Evolutionary conservation across 2,888 invertebrate species (phyloP).

Genomic region (Torymus texanus): DNA sequence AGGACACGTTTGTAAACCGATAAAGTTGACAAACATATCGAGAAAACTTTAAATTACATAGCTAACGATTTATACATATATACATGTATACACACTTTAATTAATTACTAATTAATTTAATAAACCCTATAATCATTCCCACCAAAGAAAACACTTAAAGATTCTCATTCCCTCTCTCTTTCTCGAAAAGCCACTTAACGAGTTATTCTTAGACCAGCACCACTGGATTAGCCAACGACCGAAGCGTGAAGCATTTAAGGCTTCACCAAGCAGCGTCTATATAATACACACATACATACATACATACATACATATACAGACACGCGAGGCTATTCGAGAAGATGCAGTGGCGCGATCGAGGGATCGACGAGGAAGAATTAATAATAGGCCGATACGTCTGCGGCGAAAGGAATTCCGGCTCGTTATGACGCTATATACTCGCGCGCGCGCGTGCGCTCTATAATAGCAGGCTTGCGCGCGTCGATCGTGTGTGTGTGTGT

Average conservation of each 20-base stretch:
- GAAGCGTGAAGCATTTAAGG: no score
- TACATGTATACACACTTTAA: no score
- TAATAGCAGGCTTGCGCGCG: constrained; percentile 9
- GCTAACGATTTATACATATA: no score
- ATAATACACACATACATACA: no score
- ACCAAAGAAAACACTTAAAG: background rate
- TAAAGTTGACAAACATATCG: background rate
- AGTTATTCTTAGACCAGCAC: no score
- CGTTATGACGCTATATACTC: constrained; percentile 26
- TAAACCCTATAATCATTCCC: no score
- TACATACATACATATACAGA: no score
- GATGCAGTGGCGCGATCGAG: background rate
- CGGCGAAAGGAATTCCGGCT: constrained; percentile 4
- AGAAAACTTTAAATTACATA: no score
- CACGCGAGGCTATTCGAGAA: background rate
- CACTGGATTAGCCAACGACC: no score
- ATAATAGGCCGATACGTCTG: constrained; percentile 27
- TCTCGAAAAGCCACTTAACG: background rate
- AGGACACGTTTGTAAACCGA: constrained; percentile 22
- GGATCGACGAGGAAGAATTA: constrained; percentile 24
- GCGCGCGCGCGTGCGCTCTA: background rate
- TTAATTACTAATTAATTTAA: no score
- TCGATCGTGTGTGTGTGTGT: no score
- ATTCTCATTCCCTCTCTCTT: background rate
- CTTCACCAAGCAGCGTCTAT: no score